Evolutionary conservation across 2,888 invertebrate genomes (phyloP).

Genomic region (Lycaena phlaeas): DNA sequence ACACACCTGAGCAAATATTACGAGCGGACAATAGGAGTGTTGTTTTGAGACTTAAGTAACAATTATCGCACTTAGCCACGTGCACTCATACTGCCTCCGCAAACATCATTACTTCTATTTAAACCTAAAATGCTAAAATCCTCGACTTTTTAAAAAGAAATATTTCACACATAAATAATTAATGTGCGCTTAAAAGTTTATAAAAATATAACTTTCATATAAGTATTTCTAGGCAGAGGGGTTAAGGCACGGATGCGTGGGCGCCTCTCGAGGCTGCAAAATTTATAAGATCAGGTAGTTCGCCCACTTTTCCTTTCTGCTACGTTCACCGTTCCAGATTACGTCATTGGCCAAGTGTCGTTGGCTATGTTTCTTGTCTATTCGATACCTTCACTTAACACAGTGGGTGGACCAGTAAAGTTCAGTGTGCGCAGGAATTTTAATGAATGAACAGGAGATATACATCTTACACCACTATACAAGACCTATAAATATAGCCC

Average conservation of each 20-base stretch:
- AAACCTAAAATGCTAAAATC: background rate
- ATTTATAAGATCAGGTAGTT: slow-evolving; percentile 31
- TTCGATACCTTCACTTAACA: slow-evolving; percentile 15
- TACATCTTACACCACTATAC: background rate
- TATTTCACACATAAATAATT: background rate
- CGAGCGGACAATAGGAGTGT: slow-evolving; percentile 47
- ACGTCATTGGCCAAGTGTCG: slow-evolving; percentile 44
- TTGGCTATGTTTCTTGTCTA: slow-evolving; percentile 18
- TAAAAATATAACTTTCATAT: no score
- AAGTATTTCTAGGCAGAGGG: slow-evolving; percentile 17
- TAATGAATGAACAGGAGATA: background rate
- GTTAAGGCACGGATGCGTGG: slow-evolving; percentile 37
- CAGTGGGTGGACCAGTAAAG: slow-evolving; percentile 13
- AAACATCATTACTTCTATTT: background rate
- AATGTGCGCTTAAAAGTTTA: no score
- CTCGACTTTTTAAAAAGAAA: background rate
- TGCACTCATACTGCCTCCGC: background rate
- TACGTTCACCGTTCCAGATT: slow-evolving; percentile 63
- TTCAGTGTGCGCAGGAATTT: background rate
- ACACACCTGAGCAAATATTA: slow-evolving; percentile 68
- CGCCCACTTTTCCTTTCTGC: slow-evolving; percentile 70
- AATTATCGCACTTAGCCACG: slow-evolving; percentile 27
- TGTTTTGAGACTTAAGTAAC: slow-evolving; percentile 41
- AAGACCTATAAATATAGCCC: background rate
- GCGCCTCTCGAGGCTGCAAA: slow-evolving; percentile 51